These are phyloP conservation scores for Rousettus madagascariensis DNA, from an alignment of 2,797 vertebrate genomes.

Conservation along the genomic window DNA sequence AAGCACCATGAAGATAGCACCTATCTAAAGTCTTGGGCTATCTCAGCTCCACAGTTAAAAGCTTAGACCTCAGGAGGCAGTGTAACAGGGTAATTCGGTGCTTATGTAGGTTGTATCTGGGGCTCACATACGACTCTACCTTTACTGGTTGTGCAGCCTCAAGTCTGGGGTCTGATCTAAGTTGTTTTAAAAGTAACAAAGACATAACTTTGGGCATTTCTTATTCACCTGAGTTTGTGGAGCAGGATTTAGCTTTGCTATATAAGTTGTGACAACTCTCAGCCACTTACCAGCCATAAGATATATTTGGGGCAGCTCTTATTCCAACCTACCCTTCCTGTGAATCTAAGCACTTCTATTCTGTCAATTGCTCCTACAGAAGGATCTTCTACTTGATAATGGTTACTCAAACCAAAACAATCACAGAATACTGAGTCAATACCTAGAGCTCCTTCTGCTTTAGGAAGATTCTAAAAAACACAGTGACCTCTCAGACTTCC, in stretches of 20 bases:
- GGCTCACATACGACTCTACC: background rate
- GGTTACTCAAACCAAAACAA: background rate
- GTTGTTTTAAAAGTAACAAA: background rate
- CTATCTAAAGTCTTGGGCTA: background rate
- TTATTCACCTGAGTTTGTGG: background rate
- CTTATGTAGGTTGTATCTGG: background rate
- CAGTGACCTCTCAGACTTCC: background rate
- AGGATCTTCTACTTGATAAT: background rate
- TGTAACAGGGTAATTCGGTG: fast-evolving
- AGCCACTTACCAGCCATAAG: background rate
- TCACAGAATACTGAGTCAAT: background rate
- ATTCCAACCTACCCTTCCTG: background rate
- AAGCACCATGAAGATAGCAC: background rate
- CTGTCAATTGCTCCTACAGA: background rate
- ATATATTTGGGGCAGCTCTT: background rate
- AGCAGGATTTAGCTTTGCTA: background rate
- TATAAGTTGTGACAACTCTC: background rate
- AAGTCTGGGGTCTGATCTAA: background rate
- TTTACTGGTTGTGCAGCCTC: background rate
- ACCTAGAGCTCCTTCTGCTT: background rate
- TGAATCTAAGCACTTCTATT: background rate
- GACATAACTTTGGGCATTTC: background rate
- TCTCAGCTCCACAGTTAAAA: background rate
- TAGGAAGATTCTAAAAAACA: background rate
- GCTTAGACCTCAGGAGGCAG: background rate